Evolutionary conservation across 2,888 invertebrate genomes (phyloP), one percentile per base, ranked within the genome.

Genomic region (Drosophila bunnanda): DNA sequence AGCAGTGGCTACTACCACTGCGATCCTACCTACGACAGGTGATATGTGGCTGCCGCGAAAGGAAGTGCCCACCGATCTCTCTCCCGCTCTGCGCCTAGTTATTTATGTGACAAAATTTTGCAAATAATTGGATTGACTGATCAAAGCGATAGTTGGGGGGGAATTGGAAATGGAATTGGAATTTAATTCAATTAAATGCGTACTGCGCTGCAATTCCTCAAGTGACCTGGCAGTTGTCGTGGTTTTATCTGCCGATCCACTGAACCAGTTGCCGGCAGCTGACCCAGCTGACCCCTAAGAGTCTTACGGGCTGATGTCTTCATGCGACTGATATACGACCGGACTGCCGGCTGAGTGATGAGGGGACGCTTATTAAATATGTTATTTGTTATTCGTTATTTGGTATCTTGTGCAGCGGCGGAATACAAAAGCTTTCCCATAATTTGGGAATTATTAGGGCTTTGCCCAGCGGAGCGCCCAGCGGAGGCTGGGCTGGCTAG

Each of bases 51-150:
- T 25, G n/a, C 61, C 30, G 66, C 70, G 53, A 64, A 70, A 62
- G 73, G 70, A 48, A 73, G 48, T 72, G 62, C 69, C 17, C 38
- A 17, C 38, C 25, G 39, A n/a, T 44, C 25, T 15, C 25, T 25
- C 25, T 41, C 28, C 41, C 41, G 20, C 28, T 46, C 25, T 39
- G 32, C 36, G 72, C 77, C 84, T 89, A 88, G 91, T 92, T 91
- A 92, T 92, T 91, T 92, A 91, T 91, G 91, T 92, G 91, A 91
- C 91, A 92, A 91, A 91, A 91, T 92, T 91, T 90, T 89, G 89
- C 91, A 91, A 91, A 91, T 91, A 91, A 91, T 91, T 91, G 91
- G 91, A 91, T 92, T 91, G 91, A 91, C 88, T 89, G 90, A 91
- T 90, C 91, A 89, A 88, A 91, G 90, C 88, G 85, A 90, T 90